Evolutionary conservation across 2,113 vertebrate genomes (phyloP).

Genomic region (Nerophis lumbriciformis): DNA sequence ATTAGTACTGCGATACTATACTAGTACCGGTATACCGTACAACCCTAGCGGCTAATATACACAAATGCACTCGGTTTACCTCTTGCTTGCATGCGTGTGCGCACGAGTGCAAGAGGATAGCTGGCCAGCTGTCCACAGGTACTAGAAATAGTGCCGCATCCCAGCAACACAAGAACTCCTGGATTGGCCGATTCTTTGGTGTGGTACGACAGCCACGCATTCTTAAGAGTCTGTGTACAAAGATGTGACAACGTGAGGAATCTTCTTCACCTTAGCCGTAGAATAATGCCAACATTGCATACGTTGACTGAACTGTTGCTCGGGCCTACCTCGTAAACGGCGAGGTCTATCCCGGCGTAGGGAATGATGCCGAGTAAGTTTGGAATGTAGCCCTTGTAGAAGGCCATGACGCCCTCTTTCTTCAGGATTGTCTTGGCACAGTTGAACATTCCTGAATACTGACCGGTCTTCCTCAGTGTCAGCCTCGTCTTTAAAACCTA

Average conservation of each 20-base stretch:
- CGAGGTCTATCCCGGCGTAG: slow-evolving; percentile 91
- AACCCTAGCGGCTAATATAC: background rate
- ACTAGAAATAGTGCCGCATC: slow-evolving; percentile 86
- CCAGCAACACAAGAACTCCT: slow-evolving; percentile 81
- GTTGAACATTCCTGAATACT: slow-evolving; percentile 85
- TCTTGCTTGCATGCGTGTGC: slow-evolving; percentile 94
- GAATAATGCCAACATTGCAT: too few relatives aligned
- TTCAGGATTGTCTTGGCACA: slow-evolving; percentile 89
- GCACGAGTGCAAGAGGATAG: slow-evolving; percentile 85
- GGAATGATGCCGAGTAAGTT: slow-evolving; percentile 93
- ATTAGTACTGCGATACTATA: too few relatives aligned
- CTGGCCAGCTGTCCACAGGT: slow-evolving; percentile 90
- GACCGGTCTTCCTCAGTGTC: slow-evolving; percentile 88
- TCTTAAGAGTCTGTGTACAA: slow-evolving; percentile 80
- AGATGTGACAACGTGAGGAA: background rate
- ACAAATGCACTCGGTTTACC: slow-evolving; percentile 65
- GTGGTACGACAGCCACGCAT: slow-evolving; percentile 81
- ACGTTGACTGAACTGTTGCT: too few relatives aligned
- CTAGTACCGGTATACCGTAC: too few relatives aligned
- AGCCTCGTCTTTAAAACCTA: slow-evolving; percentile 92
- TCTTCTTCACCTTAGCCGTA: too few relatives aligned
- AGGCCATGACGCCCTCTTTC: slow-evolving; percentile 82
- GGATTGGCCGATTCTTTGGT: slow-evolving; percentile 85
- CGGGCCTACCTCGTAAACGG: slow-evolving; percentile 86
- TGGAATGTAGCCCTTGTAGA: slow-evolving; percentile 92